Base-by-base conservation (phyloP, 2,797 vertebrate species). In the Malacoraja senta region DNA sequence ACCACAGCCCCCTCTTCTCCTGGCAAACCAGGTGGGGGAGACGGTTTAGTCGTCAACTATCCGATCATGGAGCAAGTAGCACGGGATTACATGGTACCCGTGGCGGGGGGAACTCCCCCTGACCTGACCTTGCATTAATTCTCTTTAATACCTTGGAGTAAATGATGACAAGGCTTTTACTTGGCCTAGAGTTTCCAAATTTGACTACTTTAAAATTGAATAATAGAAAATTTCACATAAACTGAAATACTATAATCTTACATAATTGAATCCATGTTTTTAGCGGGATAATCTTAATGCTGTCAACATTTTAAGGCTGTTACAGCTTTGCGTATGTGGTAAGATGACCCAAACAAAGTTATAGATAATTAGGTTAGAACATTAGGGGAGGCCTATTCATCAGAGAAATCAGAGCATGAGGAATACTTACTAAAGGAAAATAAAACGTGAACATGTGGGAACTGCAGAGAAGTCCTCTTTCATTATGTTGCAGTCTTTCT, bases 241-340 rank as follows among this genome's bases (percentile, higher is more conserved):
- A 68, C 61, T 88, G 84, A 88, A 88, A 68, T 68, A 21, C 84
- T 65, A 68, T 65, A 88, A 68, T 88, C 84, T 68, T 88, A 44
- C 19, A 68, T 88, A 88, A 88, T 88, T 88, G 84, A 88, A 88
- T 17, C 84, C 84, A 88, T 88, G 84, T 68, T 88, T 79, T 65
- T 88, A 68, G 32, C 13, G 24, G n/a, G 61, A 63, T 88, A 68
- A 68, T 88, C 84, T 88, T 68, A 88, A 68, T 88, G 65, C 63
- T 32, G n/a, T 88, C 84, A 88, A 88, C 84, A 68, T 88, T 88
- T 88, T 35, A 35, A 32, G 29, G 61, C 58, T 8, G 32, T 88
- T 65, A 65, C 29, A 68, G 84, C n/a, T 88, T 88, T 65, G 84
- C 32, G 6, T 6, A 68, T 88, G n/a, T 68, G 84, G 61, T 88